A percentile compares a stretch with the other conserved stretches of the same genome.
Evolutionary conservation across 2,888 invertebrate species (phyloP).

Genomic region (Trachelus stipa): DNA sequence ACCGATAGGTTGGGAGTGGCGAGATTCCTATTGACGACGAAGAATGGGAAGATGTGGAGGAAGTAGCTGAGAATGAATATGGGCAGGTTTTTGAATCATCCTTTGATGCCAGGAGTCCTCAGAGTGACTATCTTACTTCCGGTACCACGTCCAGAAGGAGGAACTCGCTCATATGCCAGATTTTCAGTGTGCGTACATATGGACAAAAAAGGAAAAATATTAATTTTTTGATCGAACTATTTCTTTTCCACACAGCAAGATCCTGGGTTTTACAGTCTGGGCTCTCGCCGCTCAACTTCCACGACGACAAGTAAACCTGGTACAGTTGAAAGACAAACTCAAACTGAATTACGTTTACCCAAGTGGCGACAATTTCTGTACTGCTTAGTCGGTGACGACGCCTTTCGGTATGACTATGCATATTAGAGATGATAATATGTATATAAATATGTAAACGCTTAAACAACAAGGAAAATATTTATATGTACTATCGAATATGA

Average conservation of each 20-base stretch:
- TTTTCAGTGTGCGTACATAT: constrained; percentile 69
- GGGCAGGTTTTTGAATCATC: constrained; percentile 33
- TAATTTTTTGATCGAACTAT: background rate
- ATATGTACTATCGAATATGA: background rate
- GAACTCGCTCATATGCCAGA: constrained; percentile 74
- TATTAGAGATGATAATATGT: constrained; percentile 37
- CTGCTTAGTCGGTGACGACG: constrained; percentile 83
- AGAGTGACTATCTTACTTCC: constrained; percentile 40
- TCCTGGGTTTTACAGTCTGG: constrained; percentile 38
- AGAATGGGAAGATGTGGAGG: constrained; percentile 82
- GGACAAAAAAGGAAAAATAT: background rate
- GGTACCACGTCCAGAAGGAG: constrained; percentile 65
- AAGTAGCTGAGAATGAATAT: constrained; percentile 45
- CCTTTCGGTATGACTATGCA: constrained; percentile 66
- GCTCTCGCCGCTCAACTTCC: constrained; percentile 45
- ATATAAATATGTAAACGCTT: background rate
- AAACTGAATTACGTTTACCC: constrained; percentile 81
- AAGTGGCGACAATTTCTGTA: constrained; percentile 84
- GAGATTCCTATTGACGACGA: constrained; percentile 85
- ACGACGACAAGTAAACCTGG: constrained; percentile 62
- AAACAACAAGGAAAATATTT: background rate
- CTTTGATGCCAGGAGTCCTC: constrained; percentile 54
- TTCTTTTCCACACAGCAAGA: constrained; percentile 30
- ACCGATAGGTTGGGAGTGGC: constrained; percentile 79
- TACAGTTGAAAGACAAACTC: constrained; percentile 86